Evolutionary conservation across 1,140 invertebrate species (phyloP).

Genomic region (Lordiphosa stackelbergi): DNA sequence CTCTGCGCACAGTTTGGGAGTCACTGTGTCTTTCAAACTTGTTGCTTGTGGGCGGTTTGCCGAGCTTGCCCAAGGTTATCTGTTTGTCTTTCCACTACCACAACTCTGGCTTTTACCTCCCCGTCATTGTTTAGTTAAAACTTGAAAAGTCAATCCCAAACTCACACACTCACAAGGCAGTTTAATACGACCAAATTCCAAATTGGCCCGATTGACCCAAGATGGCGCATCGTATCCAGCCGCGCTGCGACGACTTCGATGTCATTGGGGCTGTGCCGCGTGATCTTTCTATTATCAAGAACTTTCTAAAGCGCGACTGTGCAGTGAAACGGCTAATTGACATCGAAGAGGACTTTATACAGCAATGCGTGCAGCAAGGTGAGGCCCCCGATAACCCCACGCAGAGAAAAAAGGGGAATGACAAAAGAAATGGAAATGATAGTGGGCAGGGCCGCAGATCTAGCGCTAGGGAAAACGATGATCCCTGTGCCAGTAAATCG

Average conservation of each 20-base stretch:
- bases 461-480: not conserved
- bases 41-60: slow-evolving; percentile 34
- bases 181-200: slow-evolving; percentile 21
- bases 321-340: slow-evolving; percentile 58
- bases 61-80: no score
- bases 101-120: no score
- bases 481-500: slow-evolving; percentile 28
- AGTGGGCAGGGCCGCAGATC: not conserved
- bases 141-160: no score
- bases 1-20: slow-evolving; percentile 32
- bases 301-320: slow-evolving; percentile 58
- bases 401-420: not conserved
- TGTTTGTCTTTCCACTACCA: no score
- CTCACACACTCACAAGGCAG: slow-evolving; percentile 3
- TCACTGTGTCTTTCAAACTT: slow-evolving; percentile 39
- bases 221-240: slow-evolving; percentile 51
- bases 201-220: not conserved
- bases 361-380: slow-evolving; percentile 24
- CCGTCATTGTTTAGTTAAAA: no score
- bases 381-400: slow-evolving; percentile 16
- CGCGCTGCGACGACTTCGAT: slow-evolving; percentile 52
- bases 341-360: slow-evolving; percentile 51
- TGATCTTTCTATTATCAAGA: slow-evolving; percentile 59
- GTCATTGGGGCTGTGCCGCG: slow-evolving; percentile 61
- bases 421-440: not conserved